These are phyloP conservation scores for Sylvia borin DNA, from an alignment of 2,797 vertebrate species.

Conservation along the genomic window DNA sequence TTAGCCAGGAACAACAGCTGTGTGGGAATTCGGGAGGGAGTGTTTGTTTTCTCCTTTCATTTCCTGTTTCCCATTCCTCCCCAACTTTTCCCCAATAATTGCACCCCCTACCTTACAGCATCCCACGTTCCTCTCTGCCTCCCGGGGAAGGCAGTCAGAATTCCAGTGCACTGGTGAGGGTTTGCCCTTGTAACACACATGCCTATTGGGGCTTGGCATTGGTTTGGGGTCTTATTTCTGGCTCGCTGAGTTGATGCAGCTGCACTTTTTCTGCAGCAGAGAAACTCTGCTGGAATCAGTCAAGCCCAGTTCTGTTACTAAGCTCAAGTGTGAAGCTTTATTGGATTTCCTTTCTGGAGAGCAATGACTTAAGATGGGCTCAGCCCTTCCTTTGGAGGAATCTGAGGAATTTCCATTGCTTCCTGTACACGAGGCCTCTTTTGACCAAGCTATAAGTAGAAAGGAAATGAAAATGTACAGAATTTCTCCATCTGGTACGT, in stretches of 20 bases:
- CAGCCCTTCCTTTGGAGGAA: slow-evolving; percentile 62
- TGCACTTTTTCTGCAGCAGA: not conserved
- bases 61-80: slow-evolving; percentile 37
- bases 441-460: slow-evolving; percentile 61
- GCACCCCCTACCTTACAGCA: not conserved
- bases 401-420: slow-evolving; percentile 74
- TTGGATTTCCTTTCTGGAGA: slow-evolving; percentile 66
- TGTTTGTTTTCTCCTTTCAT: not conserved
- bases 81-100: not conserved
- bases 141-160: not conserved
- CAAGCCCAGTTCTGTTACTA: not conserved
- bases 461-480: slow-evolving; percentile 62
- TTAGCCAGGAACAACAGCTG: slow-evolving; percentile 33
- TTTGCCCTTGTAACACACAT: fast-evolving
- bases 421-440: slow-evolving; percentile 67
- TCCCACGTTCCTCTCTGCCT: not conserved
- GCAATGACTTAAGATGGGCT: slow-evolving; percentile 49
- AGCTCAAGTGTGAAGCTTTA: slow-evolving; percentile 40
- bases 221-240: not conserved
- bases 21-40: slow-evolving; percentile 19
- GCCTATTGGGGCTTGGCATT: fast-evolving
- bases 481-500: slow-evolving; percentile 29
- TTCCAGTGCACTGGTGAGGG: fast-evolving
- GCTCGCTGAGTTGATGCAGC: not conserved
- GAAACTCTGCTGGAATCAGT: not conserved